Conservation (phyloP, 2,113 vertebrate species). For the Lasiurus borealis region DNA sequence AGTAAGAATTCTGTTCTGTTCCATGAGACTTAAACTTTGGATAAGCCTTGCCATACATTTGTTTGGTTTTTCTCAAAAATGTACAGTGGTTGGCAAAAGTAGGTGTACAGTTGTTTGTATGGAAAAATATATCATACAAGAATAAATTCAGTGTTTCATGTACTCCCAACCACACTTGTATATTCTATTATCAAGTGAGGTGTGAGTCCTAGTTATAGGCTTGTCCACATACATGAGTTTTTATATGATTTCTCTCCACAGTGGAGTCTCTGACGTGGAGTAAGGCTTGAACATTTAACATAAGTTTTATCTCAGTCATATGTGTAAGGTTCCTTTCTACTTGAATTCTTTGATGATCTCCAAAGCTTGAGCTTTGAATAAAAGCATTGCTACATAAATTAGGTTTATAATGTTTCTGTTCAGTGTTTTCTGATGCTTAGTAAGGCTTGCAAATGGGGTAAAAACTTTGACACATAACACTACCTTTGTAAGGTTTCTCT, state of each 20-base stretch:
- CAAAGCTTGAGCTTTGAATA: neutral
- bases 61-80: neutral
- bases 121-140: no score
- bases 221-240: neutral
- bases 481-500: neutral
- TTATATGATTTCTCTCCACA: neutral
- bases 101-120: no score
- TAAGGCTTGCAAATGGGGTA: neutral
- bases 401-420: neutral
- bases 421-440: neutral
- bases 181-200: neutral
- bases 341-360: neutral
- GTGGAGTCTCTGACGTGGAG: neutral
- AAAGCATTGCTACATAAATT: neutral
- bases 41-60: neutral
- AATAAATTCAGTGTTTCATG: no score
- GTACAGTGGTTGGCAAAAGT: no score
- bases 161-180: neutral
- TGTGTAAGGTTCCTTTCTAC: neutral
- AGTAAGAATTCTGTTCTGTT: neutral
- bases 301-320: neutral
- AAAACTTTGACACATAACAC: neutral
- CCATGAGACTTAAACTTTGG: neutral
- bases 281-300: neutral
- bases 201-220: neutral